Evolutionary conservation across 1,140 invertebrate genomes (phyloP).

Genomic region (Polyergus mexicanus): DNA sequence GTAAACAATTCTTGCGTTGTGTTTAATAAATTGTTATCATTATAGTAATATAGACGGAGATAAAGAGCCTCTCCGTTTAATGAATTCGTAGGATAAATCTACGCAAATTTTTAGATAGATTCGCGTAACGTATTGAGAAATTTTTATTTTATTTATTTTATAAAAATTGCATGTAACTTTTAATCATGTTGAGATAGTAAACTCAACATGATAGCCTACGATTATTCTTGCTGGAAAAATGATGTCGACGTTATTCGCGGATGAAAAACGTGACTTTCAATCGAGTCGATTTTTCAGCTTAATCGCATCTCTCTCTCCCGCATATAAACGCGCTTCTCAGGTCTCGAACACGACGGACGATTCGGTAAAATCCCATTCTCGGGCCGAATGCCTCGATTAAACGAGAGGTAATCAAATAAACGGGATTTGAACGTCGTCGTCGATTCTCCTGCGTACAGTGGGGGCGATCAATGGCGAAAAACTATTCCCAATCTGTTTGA

Average conservation of each 20-base stretch:
- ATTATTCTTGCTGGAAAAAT: slow-evolving; percentile 23
- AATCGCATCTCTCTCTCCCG: slow-evolving; percentile 34
- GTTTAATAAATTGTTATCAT: slow-evolving; percentile 7
- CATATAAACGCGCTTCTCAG: slow-evolving; percentile 65
- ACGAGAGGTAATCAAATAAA: slow-evolving; percentile 77
- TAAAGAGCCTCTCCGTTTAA: too few species aligned
- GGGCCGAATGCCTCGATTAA: slow-evolving; percentile 70
- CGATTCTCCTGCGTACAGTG: slow-evolving; percentile 37
- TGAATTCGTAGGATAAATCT: too few species aligned
- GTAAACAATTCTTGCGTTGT: not conserved
- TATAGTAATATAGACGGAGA: not conserved
- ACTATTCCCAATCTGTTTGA: slow-evolving; percentile 59
- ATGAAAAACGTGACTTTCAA: slow-evolving; percentile 10
- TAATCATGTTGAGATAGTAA: not conserved
- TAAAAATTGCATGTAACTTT: not conserved
- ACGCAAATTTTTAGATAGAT: not conserved
- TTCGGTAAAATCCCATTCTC: slow-evolving; percentile 65
- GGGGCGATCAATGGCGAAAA: slow-evolving; percentile 55
- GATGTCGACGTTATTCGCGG: slow-evolving; percentile 12
- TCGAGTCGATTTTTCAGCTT: slow-evolving; percentile 59
- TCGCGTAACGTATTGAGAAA: not conserved
- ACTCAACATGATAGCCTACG: not conserved
- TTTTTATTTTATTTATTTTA: not conserved
- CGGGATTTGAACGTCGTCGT: slow-evolving; percentile 75
- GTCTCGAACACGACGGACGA: slow-evolving; percentile 56